Conservation (phyloP, 2,113 vertebrate genomes). For the Sinocyclocheilus maitianheensis region DNA sequence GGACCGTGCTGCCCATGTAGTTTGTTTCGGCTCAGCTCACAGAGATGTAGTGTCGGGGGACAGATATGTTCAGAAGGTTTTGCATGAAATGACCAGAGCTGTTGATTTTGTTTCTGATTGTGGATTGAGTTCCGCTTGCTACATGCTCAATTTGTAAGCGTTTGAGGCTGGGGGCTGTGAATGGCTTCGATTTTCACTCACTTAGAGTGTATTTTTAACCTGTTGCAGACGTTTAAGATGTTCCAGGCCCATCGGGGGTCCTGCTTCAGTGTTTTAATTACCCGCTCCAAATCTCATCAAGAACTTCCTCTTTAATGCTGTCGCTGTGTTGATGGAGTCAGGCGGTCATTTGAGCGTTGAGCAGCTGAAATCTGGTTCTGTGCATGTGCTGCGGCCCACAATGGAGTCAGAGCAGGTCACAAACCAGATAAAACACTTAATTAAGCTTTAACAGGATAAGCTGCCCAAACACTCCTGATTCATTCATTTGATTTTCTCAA, state of each 20-base stretch:
- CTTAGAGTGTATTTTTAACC: background rate
- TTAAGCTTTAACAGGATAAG: conserved; percentile 35
- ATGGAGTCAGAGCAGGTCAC: conserved; percentile 22
- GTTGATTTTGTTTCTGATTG: background rate
- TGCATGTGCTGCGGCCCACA: background rate
- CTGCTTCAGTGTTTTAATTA: conserved; percentile 47
- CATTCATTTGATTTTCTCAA: conserved; percentile 28
- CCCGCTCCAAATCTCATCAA: conserved; percentile 35
- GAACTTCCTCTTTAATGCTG: conserved; percentile 41
- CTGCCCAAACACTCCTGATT: conserved; percentile 24
- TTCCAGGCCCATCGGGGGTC: background rate
- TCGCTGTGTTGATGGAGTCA: conserved; percentile 25
- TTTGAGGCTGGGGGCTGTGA: background rate
- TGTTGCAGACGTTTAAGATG: background rate
- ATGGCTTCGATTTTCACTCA: background rate
- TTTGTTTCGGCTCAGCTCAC: background rate
- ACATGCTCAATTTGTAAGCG: background rate
- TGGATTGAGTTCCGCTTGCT: background rate
- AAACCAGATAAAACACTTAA: conserved; percentile 29
- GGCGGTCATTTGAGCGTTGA: background rate
- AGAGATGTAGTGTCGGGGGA: background rate
- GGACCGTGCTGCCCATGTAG: background rate
- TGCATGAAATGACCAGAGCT: background rate
- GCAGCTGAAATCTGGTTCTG: conserved; percentile 28
- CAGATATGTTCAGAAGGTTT: background rate